Evolutionary conservation across 2,113 vertebrate genomes (phyloP), one percentile per base, ranked within the genome.

Genomic region (Serilophus lunatus): DNA sequence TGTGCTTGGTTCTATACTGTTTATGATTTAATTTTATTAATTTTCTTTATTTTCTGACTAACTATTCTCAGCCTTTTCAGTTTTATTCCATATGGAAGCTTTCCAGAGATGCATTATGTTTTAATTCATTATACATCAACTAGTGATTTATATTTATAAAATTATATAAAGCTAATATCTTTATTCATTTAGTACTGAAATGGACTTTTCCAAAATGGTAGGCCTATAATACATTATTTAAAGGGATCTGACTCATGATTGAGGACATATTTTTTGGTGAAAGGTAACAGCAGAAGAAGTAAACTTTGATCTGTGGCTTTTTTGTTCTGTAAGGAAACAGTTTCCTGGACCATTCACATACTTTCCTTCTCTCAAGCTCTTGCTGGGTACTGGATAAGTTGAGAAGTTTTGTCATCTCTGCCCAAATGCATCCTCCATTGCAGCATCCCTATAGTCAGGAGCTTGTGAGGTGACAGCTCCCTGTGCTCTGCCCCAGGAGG

Each of bases 81-180:
- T 92, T 86, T 92, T 69, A 9, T 77, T 92, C 92, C 42, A 26
- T 61, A 29, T 38, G 57, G 59, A 91, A 91, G 51, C 38, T 75
- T 95, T 95, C 76, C 59, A 88, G 38, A 69, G 31, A 59, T 71
- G 54, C 53, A 77, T 63, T 84, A 28, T 94, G 68, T 86, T 95
- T 95, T 88, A 95, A 93, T 93, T 93, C 86, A 90, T 87, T 95
- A 78, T 89, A 42, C 24, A 90, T 95, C 66, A 75, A 14, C 36
- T 95, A 89, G 51, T 79, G 68, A 85, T 8, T 66, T 18, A n/a
- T 31, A 44, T n/a, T 35, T 59, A 19, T 22, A 35, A 2, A 85
- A 42, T 70, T 40, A 61, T 6, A 42, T 26, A 89, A 82, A 90
- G 56, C 20, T 57, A 77, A 59, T 91, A 64, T 42, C 33, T 88